Evolutionary conservation across 1,140 invertebrate species (phyloP).

Genomic region (Scaptomyza pallida): DNA sequence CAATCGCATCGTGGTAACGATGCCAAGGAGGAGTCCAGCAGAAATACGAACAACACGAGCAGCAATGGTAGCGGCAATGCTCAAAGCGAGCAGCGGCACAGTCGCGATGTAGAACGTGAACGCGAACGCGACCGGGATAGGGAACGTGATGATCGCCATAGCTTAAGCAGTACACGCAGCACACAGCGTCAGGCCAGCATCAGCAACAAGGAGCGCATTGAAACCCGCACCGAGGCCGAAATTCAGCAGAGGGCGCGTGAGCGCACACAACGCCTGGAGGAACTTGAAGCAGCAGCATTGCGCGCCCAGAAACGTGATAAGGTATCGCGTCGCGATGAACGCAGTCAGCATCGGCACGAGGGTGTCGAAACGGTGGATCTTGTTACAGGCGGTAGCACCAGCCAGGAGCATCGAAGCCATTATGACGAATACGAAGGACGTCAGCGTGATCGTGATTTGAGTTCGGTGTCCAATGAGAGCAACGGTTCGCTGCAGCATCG

Average conservation of each 20-base stretch:
- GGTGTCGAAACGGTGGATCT: conserved; percentile 64
- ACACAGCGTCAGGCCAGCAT: conserved; percentile 45
- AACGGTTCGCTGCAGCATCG: conserved; percentile 83
- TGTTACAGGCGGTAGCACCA: conserved; percentile 35
- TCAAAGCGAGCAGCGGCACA: conserved; percentile 48
- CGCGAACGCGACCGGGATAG: conserved; percentile 46
- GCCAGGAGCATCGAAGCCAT: conserved; percentile 62
- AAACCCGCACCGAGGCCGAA: conserved; percentile 55
- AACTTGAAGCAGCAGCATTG: conserved; percentile 44
- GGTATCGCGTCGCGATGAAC: conserved; percentile 58
- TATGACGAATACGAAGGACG: conserved; percentile 78
- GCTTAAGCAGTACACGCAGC: conserved; percentile 45
- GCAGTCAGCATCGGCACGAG: conserved; percentile 56
- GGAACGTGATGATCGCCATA: conserved; percentile 55
- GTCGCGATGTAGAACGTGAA: conserved; percentile 52
- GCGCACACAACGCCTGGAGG: conserved; percentile 58
- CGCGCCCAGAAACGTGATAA: conserved; percentile 57
- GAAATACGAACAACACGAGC: conserved; percentile 17
- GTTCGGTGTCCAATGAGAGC: conserved; percentile 84
- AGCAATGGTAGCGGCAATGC: conserved; percentile 52
- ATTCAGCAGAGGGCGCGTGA: conserved; percentile 56
- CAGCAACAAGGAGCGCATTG: conserved; percentile 54
- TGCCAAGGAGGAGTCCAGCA: conserved; percentile 30
- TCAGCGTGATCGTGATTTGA: conserved; percentile 76
- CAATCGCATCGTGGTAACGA: conserved; percentile 47